A percentile compares a stretch with the other conserved stretches of the same genome.
Conservation (phyloP, 2,888 invertebrate genomes). For the Gortyna flavago region DNA sequence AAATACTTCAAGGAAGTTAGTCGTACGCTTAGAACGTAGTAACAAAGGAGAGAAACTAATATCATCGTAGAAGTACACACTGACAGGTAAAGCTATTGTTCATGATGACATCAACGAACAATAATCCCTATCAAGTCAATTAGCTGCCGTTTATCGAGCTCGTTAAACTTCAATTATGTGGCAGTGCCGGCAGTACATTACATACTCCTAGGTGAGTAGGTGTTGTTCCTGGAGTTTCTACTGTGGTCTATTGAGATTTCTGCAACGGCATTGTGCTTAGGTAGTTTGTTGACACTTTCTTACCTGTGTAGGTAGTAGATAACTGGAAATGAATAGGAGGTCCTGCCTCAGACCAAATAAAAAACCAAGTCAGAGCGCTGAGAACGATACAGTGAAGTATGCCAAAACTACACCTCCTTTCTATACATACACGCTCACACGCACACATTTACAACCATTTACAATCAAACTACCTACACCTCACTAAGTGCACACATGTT, state of each 20-base stretch:
- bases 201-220: slow-evolving; percentile 2
- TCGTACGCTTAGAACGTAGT: background rate
- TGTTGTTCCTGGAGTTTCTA: slow-evolving; percentile 13
- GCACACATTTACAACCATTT: too few relatives aligned
- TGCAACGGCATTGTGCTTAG: background rate
- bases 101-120: slow-evolving; percentile 54
- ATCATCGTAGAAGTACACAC: slow-evolving; percentile 5
- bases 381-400: too few relatives aligned
- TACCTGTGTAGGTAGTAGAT: background rate
- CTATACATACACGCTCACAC: too few relatives aligned
- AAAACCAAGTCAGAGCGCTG: too few relatives aligned
- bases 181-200: slow-evolving; percentile 16
- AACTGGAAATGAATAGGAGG: too few relatives aligned
- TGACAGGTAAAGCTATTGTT: slow-evolving; percentile 33
- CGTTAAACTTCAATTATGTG: slow-evolving; percentile 64
- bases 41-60: slow-evolving; percentile 1
- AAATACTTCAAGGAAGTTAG: background rate
- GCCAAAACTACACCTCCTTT: too few relatives aligned
- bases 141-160: slow-evolving; percentile 60
- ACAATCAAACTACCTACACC: too few relatives aligned
- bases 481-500: too few relatives aligned
- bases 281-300: background rate
- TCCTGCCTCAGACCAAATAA: too few relatives aligned
- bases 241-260: slow-evolving; percentile 5
- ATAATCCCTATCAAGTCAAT: slow-evolving; percentile 59